Evolutionary conservation across 2,797 vertebrate genomes (phyloP), one percentile per base, ranked within the genome.

Genomic region (Coilia nasus): DNA sequence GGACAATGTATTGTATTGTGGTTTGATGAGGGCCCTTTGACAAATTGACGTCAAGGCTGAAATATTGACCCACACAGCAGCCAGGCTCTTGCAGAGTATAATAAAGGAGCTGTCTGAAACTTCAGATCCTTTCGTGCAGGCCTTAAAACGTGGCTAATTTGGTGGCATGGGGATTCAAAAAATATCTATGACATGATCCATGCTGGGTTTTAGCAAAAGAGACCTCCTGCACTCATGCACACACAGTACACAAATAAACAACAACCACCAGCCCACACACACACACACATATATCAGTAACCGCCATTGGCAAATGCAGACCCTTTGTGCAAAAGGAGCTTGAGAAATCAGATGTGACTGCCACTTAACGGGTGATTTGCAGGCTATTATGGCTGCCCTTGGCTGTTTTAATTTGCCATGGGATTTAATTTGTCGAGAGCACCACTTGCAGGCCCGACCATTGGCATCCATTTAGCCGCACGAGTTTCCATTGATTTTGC

Each of bases 381-480:
- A 89, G 87, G 89, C 88, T 84, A 91, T 91, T 92, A 91, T 85
- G 82, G 83, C 87, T 84, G 90, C 90, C 89, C 83, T 82, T 86
- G 89, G 90, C 90, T 90, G 88, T 92, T 93, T 93, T 92, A 92
- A 93, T 93, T 91, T 91, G 86, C 91, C 85, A 88, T 85, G 83
- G 88, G 90, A 92, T 94, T 93, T 93, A 90, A 94, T 93, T 93
- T 91, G 89, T 85, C 83, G 87, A 81, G 84, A 85, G 84, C 44
- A 81, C 88, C 87, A 88, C 88, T 92, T 89, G 90, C 90, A 87
- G 87, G 83, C 85, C 89, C 85, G 50, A 88, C 87, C 84, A 84
- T 89, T 90, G 83, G 85, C 60, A 56, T 91, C 90, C 84, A 83
- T 90, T 92, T 92, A 90, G 89, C 83, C 54, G 67, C 85, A 86